Percentiles rank a stretch among this genome's conserved stretches.
phyloP scores from a whole-genome alignment of 2,113 vertebrate species.

The Ophthalmolycus amberensis region DNA sequence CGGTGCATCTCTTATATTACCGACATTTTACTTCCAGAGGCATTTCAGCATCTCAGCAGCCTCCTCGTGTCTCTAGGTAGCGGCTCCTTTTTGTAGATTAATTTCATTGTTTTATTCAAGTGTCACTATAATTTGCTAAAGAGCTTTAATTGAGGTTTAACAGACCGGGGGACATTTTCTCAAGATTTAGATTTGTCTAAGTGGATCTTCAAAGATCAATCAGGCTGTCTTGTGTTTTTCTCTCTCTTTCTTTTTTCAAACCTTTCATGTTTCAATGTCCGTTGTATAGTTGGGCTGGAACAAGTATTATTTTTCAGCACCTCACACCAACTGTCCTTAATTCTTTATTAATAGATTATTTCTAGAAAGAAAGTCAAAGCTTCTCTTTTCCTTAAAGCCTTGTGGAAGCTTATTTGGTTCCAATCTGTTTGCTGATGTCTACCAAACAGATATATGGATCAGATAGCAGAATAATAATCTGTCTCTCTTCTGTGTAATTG shows the following conservation, averaged over 20 bases:
- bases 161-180: neutral
- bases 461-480: neutral
- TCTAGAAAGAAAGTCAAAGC: neutral
- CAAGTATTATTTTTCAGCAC: neutral
- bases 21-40: neutral
- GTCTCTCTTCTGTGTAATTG: neutral
- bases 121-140: neutral
- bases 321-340: neutral
- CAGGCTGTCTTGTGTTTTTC: neutral
- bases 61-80: neutral
- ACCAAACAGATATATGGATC: neutral
- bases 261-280: neutral
- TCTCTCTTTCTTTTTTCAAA: neutral
- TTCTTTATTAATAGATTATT: too few species aligned
- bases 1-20: too few species aligned
- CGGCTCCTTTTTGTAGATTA: neutral
- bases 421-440: too few species aligned
- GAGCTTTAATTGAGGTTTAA: neutral
- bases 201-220: conserved; percentile 3
- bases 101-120: conserved; percentile 12
- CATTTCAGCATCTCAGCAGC: neutral
- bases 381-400: neutral
- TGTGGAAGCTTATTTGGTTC: neutral
- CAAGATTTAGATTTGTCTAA: neutral
- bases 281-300: neutral